Evolutionary conservation across 2,888 invertebrate species (phyloP).

Genomic region (Drosophila gaucha): DNA sequence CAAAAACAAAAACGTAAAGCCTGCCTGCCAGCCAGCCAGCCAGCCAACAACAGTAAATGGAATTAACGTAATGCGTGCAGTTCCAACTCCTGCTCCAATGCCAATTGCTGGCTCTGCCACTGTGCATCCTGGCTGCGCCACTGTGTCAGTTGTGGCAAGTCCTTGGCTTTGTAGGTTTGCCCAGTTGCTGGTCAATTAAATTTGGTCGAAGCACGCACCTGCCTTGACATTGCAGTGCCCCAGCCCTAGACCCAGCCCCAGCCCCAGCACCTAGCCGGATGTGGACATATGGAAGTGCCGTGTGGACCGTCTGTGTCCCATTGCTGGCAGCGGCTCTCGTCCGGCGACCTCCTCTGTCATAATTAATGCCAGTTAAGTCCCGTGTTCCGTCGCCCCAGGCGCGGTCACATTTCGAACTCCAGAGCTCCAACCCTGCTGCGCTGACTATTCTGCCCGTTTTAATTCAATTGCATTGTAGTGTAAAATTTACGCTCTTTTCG

Average conservation of each 20-base stretch:
- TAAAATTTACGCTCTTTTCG: constrained; percentile 46
- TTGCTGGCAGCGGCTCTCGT: constrained; percentile 26
- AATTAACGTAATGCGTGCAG: constrained; percentile 63
- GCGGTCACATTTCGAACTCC: constrained; percentile 52
- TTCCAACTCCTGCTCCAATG: constrained; percentile 4
- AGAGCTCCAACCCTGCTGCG: background rate
- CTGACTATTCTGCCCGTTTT: constrained; percentile 45
- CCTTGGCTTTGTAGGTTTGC: constrained; percentile 37
- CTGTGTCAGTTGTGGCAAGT: constrained; percentile 75
- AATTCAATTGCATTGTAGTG: constrained; percentile 71
- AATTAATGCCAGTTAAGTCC: constrained; percentile 79
- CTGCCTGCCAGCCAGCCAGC: constrained; percentile 25
- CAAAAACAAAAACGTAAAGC: constrained; percentile 49
- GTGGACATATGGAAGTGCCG: constrained; percentile 45
- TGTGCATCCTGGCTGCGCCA: constrained; percentile 20
- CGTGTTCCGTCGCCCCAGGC: constrained; percentile 67
- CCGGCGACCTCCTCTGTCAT: constrained; percentile 56
- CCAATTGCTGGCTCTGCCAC: background rate
- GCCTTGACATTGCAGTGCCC: constrained; percentile 44
- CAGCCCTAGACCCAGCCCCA: background rate
- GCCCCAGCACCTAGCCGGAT: constrained; percentile 27
- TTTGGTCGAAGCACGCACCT: constrained; percentile 60
- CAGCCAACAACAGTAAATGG: constrained; percentile 40
- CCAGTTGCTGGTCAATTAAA: constrained; percentile 70
- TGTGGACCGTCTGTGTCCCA: constrained; percentile 50